Evolutionary conservation across 2,888 invertebrate genomes (phyloP).

Genomic region (Rambutsinella grinnellia): DNA sequence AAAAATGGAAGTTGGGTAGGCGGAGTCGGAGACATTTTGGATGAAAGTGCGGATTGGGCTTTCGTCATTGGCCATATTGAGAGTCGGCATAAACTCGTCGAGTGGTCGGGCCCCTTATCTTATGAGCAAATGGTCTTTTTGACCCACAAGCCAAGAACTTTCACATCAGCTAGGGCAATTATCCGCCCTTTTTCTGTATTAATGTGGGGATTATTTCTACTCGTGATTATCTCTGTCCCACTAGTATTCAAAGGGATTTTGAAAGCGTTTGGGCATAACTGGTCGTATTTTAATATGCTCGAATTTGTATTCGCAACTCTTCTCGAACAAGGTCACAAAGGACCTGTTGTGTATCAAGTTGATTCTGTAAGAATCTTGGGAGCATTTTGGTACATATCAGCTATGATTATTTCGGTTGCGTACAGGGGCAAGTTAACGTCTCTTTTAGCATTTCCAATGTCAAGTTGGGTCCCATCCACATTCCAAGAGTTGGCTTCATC

Average conservation of each 20-base stretch:
- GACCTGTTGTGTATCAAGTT: not conserved
- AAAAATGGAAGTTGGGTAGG: slow-evolving; percentile 37
- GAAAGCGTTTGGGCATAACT: not conserved
- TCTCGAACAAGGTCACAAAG: slow-evolving; percentile 34
- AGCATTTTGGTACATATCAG: slow-evolving; percentile 47
- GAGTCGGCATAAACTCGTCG: slow-evolving; percentile 19
- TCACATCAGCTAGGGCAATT: slow-evolving; percentile 18
- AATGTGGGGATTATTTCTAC: slow-evolving; percentile 24
- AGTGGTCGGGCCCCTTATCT: slow-evolving; percentile 31
- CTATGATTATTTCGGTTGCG: slow-evolving; percentile 15
- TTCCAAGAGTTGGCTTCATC: slow-evolving; percentile 56
- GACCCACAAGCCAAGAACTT: slow-evolving; percentile 18
- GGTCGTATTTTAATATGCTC: not conserved
- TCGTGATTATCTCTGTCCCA: not conserved
- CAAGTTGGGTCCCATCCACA: slow-evolving; percentile 43
- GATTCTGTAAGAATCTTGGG: slow-evolving; percentile 13
- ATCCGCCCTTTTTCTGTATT: slow-evolving; percentile 20
- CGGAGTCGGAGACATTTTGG: slow-evolving; percentile 21
- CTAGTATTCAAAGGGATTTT: not conserved
- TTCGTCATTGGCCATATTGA: slow-evolving; percentile 24
- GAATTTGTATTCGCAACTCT: slow-evolving; percentile 12
- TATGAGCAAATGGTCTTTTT: slow-evolving; percentile 42
- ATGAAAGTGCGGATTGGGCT: slow-evolving; percentile 24
- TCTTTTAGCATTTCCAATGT: slow-evolving; percentile 40
- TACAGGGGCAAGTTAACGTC: slow-evolving; percentile 37